These are phyloP conservation scores for Channallabes apus DNA, from an alignment of 2,797 vertebrate species.

Conservation along the genomic window DNA sequence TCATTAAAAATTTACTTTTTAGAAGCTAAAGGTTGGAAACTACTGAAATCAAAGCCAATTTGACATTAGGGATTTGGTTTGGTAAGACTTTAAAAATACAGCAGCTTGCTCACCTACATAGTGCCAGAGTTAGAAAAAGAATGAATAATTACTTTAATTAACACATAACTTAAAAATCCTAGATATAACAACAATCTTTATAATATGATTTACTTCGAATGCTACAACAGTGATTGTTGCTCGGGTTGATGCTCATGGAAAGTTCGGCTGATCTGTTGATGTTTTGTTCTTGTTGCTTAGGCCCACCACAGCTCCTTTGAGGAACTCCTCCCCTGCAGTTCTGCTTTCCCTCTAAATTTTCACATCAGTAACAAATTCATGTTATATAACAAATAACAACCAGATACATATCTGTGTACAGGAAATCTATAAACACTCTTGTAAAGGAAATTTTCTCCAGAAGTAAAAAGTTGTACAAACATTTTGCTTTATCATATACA, in stretches of 20 bases:
- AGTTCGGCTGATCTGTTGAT: conserved; percentile 32
- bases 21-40: conserved; percentile 58
- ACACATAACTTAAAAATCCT: background rate
- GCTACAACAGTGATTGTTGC: background rate
- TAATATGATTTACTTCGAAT: background rate
- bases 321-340: conserved; percentile 29
- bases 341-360: conserved; percentile 13
- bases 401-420: background rate
- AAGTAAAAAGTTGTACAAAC: background rate
- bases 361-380: background rate
- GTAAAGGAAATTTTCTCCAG: background rate
- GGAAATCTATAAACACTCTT: background rate
- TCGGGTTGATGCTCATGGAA: background rate
- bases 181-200: background rate
- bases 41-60: background rate
- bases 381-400: background rate
- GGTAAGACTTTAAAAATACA: background rate
- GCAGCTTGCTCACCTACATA: background rate
- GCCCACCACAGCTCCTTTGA: conserved; percentile 32
- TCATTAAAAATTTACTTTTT: conserved; percentile 55
- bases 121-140: background rate
- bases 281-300: conserved; percentile 47
- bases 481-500: background rate
- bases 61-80: background rate
- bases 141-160: background rate